Base-by-base conservation (phyloP, 2,797 vertebrate species). In the Notoglanidium macrostoma region DNA sequence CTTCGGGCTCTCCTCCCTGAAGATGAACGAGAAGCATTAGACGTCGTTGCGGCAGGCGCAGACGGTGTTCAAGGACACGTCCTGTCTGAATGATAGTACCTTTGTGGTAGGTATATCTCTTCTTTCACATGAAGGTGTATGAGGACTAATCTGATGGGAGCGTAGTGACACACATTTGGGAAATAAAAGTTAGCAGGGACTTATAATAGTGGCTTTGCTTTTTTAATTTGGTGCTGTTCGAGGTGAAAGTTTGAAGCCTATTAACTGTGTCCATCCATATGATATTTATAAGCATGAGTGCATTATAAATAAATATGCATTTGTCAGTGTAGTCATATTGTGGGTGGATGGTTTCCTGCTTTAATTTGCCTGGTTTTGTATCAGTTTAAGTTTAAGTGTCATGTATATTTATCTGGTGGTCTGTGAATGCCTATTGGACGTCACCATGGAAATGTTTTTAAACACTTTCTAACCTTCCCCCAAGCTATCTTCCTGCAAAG, bases 1-100 rank as follows among this genome's bases (percentile, higher is more conserved):
- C 91, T 95, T 96, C 87, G 96, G 98, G 87, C 95, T 96, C 90
- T 96, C 96, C 76, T 99, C 97, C 98, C 98, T 99, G 61, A 86
- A 89, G 67, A 90, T 65, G 54, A 90, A 89, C 72, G 44, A 49
- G 81, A 87, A 72, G 46, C 40, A 55, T 46, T 11, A 83, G 35
- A 86, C 23, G 44, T 12, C 40, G 73, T 40, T 35, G 70, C 54
- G 44, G 17, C 55, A 73, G 51, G 59, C 44, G 70, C 40, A 74
- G 86, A 87, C 81, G 70, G 81, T 85, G 84, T 77, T 44, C 87
- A 89, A 89, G 80, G 85, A 82, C 87, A 79, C 2, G 57, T 76
- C 65, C 49, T 77, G 65, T 61, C 76, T 83, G 73, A 86, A 74
- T 67, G 76, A 86, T 68, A 77, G 65, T 0, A 67, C 32, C 35